These are phyloP conservation scores for Harmothoe impar DNA, from an alignment of 2,888 invertebrate genomes.

Conservation along the genomic window DNA sequence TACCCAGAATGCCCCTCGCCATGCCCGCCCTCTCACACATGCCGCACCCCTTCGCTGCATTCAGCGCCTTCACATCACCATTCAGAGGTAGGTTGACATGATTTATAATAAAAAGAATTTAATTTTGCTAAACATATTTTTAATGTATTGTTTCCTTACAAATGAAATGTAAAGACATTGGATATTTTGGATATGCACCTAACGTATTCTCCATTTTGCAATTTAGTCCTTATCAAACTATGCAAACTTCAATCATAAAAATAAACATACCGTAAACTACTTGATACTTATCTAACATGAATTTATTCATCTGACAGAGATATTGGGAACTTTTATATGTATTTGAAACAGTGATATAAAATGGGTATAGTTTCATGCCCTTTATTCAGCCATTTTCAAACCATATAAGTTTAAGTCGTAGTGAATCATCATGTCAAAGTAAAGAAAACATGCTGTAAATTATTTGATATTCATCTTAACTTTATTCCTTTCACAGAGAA, in stretches of 20 bases:
- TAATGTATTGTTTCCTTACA: no score
- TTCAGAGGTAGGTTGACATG: constrained; percentile 48
- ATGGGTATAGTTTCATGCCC: neutral
- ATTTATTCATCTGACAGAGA: no score
- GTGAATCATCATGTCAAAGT: no score
- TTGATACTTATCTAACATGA: no score
- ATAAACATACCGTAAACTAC: neutral
- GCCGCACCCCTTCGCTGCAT: constrained; percentile 31
- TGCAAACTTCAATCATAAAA: neutral
- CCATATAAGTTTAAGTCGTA: no score
- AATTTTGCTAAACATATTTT: no score
- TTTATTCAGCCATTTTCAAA: no score
- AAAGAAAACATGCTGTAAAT: no score
- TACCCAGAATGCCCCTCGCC: constrained; percentile 60
- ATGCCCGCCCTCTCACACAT: constrained; percentile 28
- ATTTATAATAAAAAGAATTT: neutral
- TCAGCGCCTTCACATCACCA: constrained; percentile 47
- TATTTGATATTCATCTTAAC: neutral
- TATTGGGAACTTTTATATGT: no score
- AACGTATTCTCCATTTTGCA: neutral
- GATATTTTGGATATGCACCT: neutral
- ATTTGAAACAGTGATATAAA: neutral
- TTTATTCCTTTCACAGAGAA: neutral
- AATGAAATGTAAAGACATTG: neutral
- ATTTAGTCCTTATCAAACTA: neutral